Evolutionary conservation across 2,797 vertebrate species (phyloP).

Genomic region (Hypotaenidia okinawae): DNA sequence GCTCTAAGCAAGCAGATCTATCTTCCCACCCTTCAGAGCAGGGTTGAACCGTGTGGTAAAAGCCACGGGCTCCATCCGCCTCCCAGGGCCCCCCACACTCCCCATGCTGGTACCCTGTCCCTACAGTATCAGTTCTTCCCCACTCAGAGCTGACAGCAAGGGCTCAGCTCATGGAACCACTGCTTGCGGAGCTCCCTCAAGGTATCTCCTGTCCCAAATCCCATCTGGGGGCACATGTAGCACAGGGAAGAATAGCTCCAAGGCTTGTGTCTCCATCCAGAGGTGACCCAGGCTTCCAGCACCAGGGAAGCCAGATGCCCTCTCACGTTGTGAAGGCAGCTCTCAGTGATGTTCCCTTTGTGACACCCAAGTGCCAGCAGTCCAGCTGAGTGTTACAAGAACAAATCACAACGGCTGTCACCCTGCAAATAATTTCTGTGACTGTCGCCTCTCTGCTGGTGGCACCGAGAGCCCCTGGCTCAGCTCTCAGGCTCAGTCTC

Average conservation of each 20-base stretch:
- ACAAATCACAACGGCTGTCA: not conserved
- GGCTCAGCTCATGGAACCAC: not conserved
- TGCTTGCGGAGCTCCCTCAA: not conserved
- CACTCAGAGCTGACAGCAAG: not conserved
- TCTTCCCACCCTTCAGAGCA: not conserved
- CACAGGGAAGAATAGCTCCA: not conserved
- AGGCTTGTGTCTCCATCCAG: not conserved
- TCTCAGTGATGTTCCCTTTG: too few relatives aligned
- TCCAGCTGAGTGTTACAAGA: not conserved
- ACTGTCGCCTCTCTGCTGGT: not conserved
- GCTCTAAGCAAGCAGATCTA: not conserved
- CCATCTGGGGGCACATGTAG: not conserved
- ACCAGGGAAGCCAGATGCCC: too few relatives aligned
- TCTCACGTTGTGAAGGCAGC: not conserved
- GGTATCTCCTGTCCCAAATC: rapidly evolving
- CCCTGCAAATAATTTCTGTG: not conserved
- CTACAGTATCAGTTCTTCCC: not conserved
- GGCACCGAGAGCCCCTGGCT: not conserved
- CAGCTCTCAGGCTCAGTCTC: not conserved
- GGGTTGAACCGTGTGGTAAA: not conserved
- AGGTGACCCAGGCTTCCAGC: rapidly evolving
- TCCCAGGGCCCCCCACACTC: not conserved
- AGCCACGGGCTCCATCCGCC: not conserved
- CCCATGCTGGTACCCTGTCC: not conserved
- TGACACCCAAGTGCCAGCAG: not conserved